Evolutionary conservation across 2,888 invertebrate species (phyloP), one percentile per base, ranked within the genome.

Genomic region (Synanthedon formicaeformis): DNA sequence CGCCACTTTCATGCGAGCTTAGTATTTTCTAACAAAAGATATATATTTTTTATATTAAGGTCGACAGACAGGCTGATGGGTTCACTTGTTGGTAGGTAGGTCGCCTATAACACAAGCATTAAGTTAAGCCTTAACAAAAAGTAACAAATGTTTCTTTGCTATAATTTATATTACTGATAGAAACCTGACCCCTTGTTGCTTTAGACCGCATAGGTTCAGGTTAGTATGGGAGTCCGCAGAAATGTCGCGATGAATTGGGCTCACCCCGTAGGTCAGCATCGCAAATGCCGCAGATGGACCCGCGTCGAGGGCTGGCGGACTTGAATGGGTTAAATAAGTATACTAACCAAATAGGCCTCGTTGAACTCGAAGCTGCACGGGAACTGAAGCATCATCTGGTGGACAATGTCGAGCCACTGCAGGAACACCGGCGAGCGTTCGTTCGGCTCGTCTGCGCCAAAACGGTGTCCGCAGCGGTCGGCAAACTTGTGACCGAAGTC

Each of bases 401-500:
- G 95, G 4, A 99, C 94, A 71, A 97, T 95, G 79, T 99, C 99
- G 48, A 99, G 89, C 97, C 98, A 99, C 82, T 99, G 99, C 57
- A 99, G 88, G 88, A 99, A 99, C 63, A 99, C 96, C 4, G 99
- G 99, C 71, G 97, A 97, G 41, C 97, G 90, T 84, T 99, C 99
- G 80, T 97, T 98, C n/a, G 91, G 89, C 70, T 98, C 97, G 59
- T 95, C 96, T 3, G 92, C 90, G 12, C 93, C 93, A 48, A 93
- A 92, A 41, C 91, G 91, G 69, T 94, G 94, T 0, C 95, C 94
- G 78, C 97, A 97, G 52, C 99, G 92, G 82, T 99, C 98, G 5
- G 95, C 95, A 84, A 99, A 99, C 87, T 99, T 99, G 88, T 99
- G 99, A 0, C 99, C 99, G 83, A 96, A 99, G 73, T 96, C 96